A percentile compares a stretch with the other conserved stretches of the same genome.
phyloP scores from a whole-genome alignment of 2,113 vertebrate genomes.

The Pelusios castaneus region DNA sequence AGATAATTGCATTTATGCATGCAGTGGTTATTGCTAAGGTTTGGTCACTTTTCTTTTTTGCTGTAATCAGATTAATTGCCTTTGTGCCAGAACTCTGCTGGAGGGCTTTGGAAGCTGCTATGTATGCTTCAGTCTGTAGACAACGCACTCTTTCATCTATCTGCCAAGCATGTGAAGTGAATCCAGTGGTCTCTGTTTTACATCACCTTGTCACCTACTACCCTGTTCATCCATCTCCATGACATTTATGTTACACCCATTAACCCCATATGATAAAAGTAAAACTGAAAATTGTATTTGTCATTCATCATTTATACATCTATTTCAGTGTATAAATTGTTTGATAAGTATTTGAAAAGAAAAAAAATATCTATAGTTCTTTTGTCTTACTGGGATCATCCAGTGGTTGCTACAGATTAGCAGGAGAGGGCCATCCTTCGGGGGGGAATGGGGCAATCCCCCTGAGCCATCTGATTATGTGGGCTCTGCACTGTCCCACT shows the following conservation, averaged over 20 bases:
- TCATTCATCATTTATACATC: neutral
- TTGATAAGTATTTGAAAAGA: neutral
- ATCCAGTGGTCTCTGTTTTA: neutral
- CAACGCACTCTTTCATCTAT: neutral
- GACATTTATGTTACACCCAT: fast-evolving
- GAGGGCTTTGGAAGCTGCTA: neutral
- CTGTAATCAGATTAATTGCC: neutral
- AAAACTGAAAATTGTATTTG: neutral
- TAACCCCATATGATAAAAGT: neutral
- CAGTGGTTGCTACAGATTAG: neutral
- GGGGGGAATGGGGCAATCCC: too few relatives aligned
- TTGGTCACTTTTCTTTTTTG: neutral
- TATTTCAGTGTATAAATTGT: neutral
- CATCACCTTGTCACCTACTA: neutral
- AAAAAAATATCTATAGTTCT: neutral
- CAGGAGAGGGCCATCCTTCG: too few relatives aligned
- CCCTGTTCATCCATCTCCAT: neutral
- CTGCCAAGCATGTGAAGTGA: neutral
- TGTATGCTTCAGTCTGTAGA: neutral
- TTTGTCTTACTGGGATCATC: neutral
- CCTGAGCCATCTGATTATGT: too few relatives aligned
- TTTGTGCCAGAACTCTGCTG: neutral
- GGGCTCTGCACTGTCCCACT: too few relatives aligned
- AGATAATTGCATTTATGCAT: slow-evolving; percentile 6
- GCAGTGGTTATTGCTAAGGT: neutral